Base-by-base conservation (phyloP, 2,888 invertebrate species). In the Drosophila mettleri region DNA sequence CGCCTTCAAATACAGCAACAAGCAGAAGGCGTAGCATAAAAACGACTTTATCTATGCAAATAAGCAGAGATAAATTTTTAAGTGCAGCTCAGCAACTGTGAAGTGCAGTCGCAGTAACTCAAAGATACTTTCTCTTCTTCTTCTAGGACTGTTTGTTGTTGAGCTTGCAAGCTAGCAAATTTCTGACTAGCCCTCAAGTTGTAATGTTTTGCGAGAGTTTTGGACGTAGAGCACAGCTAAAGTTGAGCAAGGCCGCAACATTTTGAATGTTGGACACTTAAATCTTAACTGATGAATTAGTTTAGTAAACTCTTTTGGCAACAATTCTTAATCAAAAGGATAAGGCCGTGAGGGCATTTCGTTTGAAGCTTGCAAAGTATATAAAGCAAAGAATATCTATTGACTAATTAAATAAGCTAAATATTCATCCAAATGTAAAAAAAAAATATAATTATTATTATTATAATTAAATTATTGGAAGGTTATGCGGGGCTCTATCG, bases 141-240 rank as follows among this genome's bases (percentile, higher is more conserved):
- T 20, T 8, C 14, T 4, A 3, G 31, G 1, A 14, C 10, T 22
- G 20, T 16, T 33, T 38, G 18, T 10, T 36, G 14, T 36, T 22
- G 7, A 45, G 27, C 36, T 48, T 39, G 36, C 14, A 60, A 64
- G 45, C 27, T 57, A 60, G n/a, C 36, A 54, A 33, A 27, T 54
- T 59, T 55, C 31, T 14, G 39, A 38, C 38, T 31, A 53, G 31
- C 46, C 57, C 22, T 33, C 57, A 46, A 41, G 51, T 7, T 71
- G 71, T 71, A 64, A 54, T 78, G 57, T 74, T 78, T 58, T 65
- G 48, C 73, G 66, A 63, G 72, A 72, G 72, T 79, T 53, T 57
- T 45, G 41, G 27, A 36, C 34, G 63, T 49, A 43, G 69, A 65
- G 49, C 16, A 45, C 58, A 48, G 59, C 29, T 58, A 14, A 75